These are phyloP conservation scores for Sinohyriopsis cumingii DNA, from an alignment of 2,888 invertebrate genomes.

Conservation along the genomic window DNA sequence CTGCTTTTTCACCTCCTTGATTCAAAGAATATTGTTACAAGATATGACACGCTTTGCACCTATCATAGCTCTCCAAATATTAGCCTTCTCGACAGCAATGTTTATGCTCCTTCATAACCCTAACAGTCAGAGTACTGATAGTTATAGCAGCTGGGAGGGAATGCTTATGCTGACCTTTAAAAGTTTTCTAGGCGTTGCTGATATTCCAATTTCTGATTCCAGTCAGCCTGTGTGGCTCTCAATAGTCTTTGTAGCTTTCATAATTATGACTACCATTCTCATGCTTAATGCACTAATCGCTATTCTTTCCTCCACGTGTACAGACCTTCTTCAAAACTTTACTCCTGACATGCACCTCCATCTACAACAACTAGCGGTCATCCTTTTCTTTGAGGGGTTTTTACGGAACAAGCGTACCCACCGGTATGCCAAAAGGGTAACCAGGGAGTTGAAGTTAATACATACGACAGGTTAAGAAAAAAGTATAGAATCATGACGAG, in stretches of 20 bases:
- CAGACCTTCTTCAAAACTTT: conserved; percentile 42
- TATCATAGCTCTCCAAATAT: conserved; percentile 46
- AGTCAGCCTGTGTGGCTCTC: conserved; percentile 47
- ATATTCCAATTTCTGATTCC: conserved; percentile 41
- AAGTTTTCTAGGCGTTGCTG: conserved; percentile 54
- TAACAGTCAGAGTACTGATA: conserved; percentile 10
- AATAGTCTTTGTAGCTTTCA: conserved; percentile 46
- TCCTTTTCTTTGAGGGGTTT: conserved; percentile 44
- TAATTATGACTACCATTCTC: conserved; percentile 50
- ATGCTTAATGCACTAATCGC: conserved; percentile 60
- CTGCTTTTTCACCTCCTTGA: conserved; percentile 58
- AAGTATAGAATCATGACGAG: too few relatives aligned
- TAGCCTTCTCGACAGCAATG: conserved; percentile 53
- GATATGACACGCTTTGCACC: conserved; percentile 46
- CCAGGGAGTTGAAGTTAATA: too few relatives aligned
- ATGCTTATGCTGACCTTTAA: conserved; percentile 53
- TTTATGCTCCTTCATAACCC: conserved; percentile 47
- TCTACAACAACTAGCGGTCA: conserved; percentile 46
- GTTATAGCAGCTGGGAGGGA: conserved; percentile 32
- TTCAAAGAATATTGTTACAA: conserved; percentile 53
- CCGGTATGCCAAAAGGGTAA: too few relatives aligned
- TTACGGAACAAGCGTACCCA: conserved; percentile 7
- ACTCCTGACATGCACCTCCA: conserved; percentile 46
- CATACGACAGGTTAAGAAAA: too few relatives aligned
- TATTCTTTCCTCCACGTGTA: conserved; percentile 60